Evolutionary conservation across 2,113 vertebrate genomes (phyloP), one percentile per base, ranked within the genome.

Genomic region (Recurvirostra avosetta): DNA sequence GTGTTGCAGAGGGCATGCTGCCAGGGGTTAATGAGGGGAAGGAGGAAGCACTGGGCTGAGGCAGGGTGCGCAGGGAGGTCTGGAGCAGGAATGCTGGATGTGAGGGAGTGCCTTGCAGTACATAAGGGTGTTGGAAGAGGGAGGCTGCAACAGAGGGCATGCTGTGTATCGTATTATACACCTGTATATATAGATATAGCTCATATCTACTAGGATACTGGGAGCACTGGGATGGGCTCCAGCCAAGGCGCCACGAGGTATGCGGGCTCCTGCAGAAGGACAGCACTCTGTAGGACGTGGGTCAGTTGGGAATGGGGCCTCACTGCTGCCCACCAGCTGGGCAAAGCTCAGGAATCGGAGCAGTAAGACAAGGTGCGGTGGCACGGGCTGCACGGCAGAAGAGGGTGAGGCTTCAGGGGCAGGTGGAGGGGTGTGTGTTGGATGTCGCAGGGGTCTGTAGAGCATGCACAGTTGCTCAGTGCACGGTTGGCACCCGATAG

Each of bases 401-500:
- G 38, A 61, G 3, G 7, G 18, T 4, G 62, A 82, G 23, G 25
- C 43, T 45, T 14, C 21, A n/a, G 30, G 30, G 32, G 32, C 27
- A 40, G 1, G 2, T 2, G 19, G 36, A 68, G 55, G 15, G 26
- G 3, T 1, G 8, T 2, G 38, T 34, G 41, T 0, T 38, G 70
- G 55, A 4, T 18, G 32, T 25, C 36, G 9, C 53, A 56, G 63
- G 45, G 40, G 6, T 11, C 15, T 38, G 41, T 1, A 43, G 74
- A 4, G 30, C 49, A 8, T 0, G 8, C 32, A 20, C 4, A 16
- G 49, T 43, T 11, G 34, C 4, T 26, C 5, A 2, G 34, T 12
- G 43, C 52, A 29, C 0, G 2, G 18, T 0, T 8, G 27, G n/a
- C 56, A 59, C 8, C 47, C 1, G 2, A 3, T 14, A 43, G 36